Evolutionary conservation across 1,140 invertebrate species (phyloP).

Genomic region (Drosophila pseudoobscura): DNA sequence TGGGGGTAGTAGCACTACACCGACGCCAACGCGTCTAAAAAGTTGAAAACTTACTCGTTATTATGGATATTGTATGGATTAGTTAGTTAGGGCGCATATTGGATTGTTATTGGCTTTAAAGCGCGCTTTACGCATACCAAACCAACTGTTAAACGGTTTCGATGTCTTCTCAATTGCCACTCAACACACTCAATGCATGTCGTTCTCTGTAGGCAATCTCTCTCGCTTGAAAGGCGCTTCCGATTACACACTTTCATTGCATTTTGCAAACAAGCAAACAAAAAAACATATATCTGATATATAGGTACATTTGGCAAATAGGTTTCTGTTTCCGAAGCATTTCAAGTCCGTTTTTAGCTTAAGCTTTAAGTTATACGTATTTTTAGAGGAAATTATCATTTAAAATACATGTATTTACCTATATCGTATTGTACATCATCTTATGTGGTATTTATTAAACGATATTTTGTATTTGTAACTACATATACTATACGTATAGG

Average conservation of each 20-base stretch:
- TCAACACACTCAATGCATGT: constrained; percentile 23
- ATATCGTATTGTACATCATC: constrained; percentile 60
- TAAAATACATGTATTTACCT: constrained; percentile 56
- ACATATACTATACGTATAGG: neutral
- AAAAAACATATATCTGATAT: constrained; percentile 10
- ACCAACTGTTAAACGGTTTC: constrained; percentile 49
- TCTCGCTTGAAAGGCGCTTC: constrained; percentile 60
- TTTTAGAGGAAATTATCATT: constrained; percentile 60
- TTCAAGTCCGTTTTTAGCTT: constrained; percentile 46
- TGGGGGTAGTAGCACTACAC: no score
- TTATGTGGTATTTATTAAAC: constrained; percentile 68
- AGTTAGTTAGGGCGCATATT: constrained; percentile 24
- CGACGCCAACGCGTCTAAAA: constrained; percentile 16
- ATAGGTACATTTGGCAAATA: constrained; percentile 12
- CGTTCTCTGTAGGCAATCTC: constrained; percentile 58
- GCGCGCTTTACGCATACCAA: constrained; percentile 14
- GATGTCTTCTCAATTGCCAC: constrained; percentile 30
- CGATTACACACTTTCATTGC: constrained; percentile 29
- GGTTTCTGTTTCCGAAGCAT: constrained; percentile 29
- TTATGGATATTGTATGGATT: constrained; percentile 44
- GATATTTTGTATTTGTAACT: constrained; percentile 61
- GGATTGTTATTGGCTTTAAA: constrained; percentile 39
- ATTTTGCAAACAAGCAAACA: constrained; percentile 19
- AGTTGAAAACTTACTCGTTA: constrained; percentile 27
- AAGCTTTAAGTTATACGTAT: constrained; percentile 63